Evolutionary conservation across 1,140 invertebrate genomes (phyloP), one percentile per base, ranked within the genome.

Genomic region (Drosophila sproati): DNA sequence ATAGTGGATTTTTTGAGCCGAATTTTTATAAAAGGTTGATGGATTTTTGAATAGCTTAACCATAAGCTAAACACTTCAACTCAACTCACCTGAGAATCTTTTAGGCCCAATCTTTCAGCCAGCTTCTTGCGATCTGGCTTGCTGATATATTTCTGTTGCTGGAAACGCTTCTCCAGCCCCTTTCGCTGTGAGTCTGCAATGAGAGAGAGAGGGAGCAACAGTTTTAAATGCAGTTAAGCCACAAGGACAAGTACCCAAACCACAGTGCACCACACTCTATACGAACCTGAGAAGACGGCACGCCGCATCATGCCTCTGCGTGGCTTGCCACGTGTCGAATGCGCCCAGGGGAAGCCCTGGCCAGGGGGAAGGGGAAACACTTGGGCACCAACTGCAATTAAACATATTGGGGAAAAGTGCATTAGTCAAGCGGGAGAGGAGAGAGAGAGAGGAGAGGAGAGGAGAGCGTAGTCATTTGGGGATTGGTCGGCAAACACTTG

Each of bases 101-200:
- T 99, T 0, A 99, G 94, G 45, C 98, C 98, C 43, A 99, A 94
- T 93, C 98, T 98, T 91, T 98, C 98, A 0, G 98, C 98, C 34
- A 99, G 93, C 91, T 99, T 98, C 93, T 98, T 97, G 88, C 98
- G 95, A 93, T 99, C 98, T 0, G 98, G 98, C 93, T 99, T 99
- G 67, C 97, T 98, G 87, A 99, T 99, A 93, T 99, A 99, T 93
- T 99, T 99, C 93, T 99, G 98, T n/a, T 98, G 95, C 92, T 98
- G 97, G 93, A 99, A 99, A 80, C 98, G 93, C 78, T 98, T 97
- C 93, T 99, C 98, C 56, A 99, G 93, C 0, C 98, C 98, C 79
- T 98, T 98, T 56, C 98, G 93, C 91, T 99, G 98, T 0, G 98
- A 95, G 91, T 98, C 98, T 54, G 97, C n/a, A 97, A 93, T 97